Base-by-base conservation (phyloP, 2,113 vertebrate species). In the Oxyruncus cristatus region DNA sequence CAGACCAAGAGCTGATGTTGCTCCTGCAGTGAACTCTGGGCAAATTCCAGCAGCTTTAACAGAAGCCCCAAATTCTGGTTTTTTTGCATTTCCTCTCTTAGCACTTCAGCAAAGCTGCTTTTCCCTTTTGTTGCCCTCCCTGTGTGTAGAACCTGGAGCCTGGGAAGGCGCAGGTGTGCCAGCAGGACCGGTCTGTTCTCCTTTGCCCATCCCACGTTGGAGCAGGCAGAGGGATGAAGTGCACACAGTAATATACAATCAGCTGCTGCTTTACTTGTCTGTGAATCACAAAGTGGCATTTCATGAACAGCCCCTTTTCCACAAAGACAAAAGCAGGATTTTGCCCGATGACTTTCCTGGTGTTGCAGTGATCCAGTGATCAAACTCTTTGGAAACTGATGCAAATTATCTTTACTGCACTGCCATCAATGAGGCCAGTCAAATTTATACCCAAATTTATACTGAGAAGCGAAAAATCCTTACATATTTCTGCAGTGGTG, bases 101-200 rank as follows among this genome's bases (percentile, higher is more conserved):
- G 7, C 49, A 20, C 24, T 55, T 2, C 1, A 13, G 8, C 30
- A 58, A 33, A 78, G 39, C n/a, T 73, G 65, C 47, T 82, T 39
- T 55, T 52, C 21, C 19, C n/a, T n/a, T n/a, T n/a, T n/a, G n/a
- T n/a, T n/a, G n/a, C 12, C n/a, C 22, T 39, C 12, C 65, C 66
- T 78, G 26, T 17, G 35, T 6, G 47, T 2, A 81, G 61, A 47
- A 39, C 1, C 8, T 35, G 55, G 66, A 41, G n/a, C 6, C 27
- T 2, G 22, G 75, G 53, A 28, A 53, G 27, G 42, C 0, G 0
- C 3, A 7, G 26, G 30, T 28, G 28, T 39, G 53, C 37, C 21
- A 49, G 41, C 75, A 85, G 74, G 33, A 47, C 5, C 23, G 76
- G 2, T 8, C 30, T 42, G 35, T 37, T 80, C 19, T 73, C 33